Base-by-base conservation (phyloP, 2,113 vertebrate species). In the Gymnogyps californianus region DNA sequence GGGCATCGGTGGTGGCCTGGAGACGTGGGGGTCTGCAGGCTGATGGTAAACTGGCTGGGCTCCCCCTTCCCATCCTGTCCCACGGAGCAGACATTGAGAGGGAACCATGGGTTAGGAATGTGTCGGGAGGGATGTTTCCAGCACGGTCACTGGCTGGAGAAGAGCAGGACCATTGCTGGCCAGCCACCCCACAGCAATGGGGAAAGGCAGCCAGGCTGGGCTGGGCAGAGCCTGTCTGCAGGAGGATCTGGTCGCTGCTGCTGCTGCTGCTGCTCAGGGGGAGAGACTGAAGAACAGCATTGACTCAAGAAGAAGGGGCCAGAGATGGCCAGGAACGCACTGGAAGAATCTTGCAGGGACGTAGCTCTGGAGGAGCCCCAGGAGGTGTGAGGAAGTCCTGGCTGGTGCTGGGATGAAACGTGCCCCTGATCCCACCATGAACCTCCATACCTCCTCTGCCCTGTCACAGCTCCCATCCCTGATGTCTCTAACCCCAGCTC, bases 1-100 rank as follows among this genome's bases (percentile, higher is more conserved):
- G 19, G 69, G 34, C 11, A 1, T 24, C 0, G 0, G 3, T 9
- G 38, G 54, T n/a, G 36, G 3, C 42, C 54, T 4, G 4, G 64
- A 81, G 69, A 16, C 4, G 5, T 26, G 32, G 14, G 25, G 47
- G 18, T 52, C 57, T 85, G 44, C 65, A 76, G 75, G 25, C 17
- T 75, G 34, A 15, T 3, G 10, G n/a, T 24, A 61, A 62, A 36
- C 34, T 21, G 62, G 11, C 6, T 29, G 25, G 36, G 7, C 2
- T 58, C 4, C 13, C 9, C 25, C 46, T 40, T 47, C 49, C 29
- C 11, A 5, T 8, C 5, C 58, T 0, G 0, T 22, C n/a, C 34
- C 7, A 31, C 54, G 13, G 69, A 59, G 28, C 0, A 0, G 36
- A 42, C 19, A 12, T 42, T 62, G 15, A 12, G 44, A 64, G 38